Evolutionary conservation across 2,113 vertebrate genomes (phyloP).

Genomic region (Balaenoptera acutorostrata): DNA sequence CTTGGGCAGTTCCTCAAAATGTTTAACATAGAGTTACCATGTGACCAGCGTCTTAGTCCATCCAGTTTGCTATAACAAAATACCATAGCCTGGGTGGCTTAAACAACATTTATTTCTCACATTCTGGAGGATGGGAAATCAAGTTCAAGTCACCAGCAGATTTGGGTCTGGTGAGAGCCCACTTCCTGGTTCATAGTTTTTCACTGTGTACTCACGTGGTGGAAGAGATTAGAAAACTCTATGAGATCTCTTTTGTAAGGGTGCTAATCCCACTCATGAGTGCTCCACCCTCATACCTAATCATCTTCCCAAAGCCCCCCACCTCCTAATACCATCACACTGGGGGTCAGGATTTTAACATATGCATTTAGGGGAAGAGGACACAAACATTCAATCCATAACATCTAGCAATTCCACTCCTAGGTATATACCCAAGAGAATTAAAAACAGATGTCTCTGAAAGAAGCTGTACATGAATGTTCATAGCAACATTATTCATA

Average conservation of each 20-base stretch:
- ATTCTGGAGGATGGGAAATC: neutral
- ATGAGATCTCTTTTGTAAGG: neutral
- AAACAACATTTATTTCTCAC: neutral
- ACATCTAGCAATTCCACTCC: neutral
- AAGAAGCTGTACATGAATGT: neutral
- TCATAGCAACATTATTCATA: neutral
- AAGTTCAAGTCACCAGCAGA: neutral
- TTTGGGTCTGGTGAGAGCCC: neutral
- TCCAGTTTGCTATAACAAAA: neutral
- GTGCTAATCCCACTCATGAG: neutral
- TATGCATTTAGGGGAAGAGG: neutral
- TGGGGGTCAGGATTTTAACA: neutral
- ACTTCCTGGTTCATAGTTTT: neutral
- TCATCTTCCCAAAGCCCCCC: neutral
- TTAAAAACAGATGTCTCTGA: neutral
- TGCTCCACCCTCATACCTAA: neutral
- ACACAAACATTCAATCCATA: neutral
- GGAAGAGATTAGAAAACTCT: neutral
- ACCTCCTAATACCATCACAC: neutral
- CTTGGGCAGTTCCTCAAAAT: neutral
- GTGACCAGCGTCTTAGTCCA: neutral
- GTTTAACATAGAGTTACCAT: neutral
- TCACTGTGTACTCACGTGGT: neutral
- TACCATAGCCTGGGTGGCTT: neutral
- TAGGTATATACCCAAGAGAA: neutral